A percentile compares a stretch with the other conserved stretches of the same genome.
These are phyloP conservation scores for Pristionchus maxplancki DNA, from an alignment of 2,888 invertebrate genomes.

Conservation along the genomic window DNA sequence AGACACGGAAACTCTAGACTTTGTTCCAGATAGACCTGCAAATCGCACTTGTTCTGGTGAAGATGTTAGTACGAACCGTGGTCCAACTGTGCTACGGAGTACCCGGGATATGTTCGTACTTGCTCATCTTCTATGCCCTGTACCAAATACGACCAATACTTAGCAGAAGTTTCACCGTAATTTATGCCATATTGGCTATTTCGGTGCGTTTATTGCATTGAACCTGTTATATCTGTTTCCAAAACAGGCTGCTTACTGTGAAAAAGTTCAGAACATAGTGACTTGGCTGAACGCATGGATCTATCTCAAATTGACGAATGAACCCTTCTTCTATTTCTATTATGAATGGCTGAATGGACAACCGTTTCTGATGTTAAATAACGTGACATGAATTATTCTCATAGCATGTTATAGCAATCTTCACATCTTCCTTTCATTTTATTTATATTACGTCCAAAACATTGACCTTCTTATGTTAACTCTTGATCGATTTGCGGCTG, in stretches of 20 bases:
- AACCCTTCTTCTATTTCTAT: neutral
- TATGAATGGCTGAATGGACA: neutral
- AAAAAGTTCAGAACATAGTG: neutral
- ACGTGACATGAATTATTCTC: too few relatives aligned
- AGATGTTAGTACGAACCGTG: neutral
- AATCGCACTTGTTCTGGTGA: too few relatives aligned
- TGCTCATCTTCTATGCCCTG: neutral
- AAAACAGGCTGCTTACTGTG: too few relatives aligned
- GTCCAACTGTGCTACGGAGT: neutral
- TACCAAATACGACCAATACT: neutral
- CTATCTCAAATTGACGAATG: neutral
- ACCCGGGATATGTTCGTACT: neutral
- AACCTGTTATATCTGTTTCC: neutral
- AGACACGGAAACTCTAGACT: too few relatives aligned
- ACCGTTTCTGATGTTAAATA: neutral
- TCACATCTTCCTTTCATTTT: neutral
- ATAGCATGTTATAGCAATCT: neutral
- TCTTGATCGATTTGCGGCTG: neutral
- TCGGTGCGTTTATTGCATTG: neutral
- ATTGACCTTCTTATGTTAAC: neutral
- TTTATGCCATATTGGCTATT: neutral
- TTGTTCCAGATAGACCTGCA: too few relatives aligned
- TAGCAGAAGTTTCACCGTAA: neutral
- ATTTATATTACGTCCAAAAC: neutral
- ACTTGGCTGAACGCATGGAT: neutral